Base-by-base conservation (phyloP, 2,888 invertebrate genomes). In the Slavum lentiscoides region DNA sequence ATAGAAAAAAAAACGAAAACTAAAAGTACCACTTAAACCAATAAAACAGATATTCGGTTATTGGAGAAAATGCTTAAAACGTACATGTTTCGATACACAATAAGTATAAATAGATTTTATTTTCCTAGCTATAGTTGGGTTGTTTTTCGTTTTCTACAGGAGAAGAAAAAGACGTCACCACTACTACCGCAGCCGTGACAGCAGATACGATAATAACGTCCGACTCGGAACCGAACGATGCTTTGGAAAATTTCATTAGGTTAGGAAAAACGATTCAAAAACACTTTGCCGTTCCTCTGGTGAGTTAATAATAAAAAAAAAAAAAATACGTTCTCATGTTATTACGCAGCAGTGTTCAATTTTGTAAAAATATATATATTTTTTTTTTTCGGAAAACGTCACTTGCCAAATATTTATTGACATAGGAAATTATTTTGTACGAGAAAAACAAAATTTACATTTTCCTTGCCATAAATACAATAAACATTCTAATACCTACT, bases 211-310 rank as follows among this genome's bases (percentile, higher is more conserved):
- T 49, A 62, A 69, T 61, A 53, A 61, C 49, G 37, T 70, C 69
- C 13, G 62, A 55, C 19, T n/a, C n/a, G 15, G n/a, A 43, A 67
- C 58, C 23, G 23, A 76, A 76, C 55, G 30, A 76, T 53, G 61
- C 13, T 6, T 49, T 15, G 49, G 39, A 13, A 37, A 53, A 62
- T 70, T 61, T 53, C 70, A 62, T 70, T 62, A 53, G 17, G 17
- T 53, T 21, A 13, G 49, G 61, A 61, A 37, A 21, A 39, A 17
- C 39, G 53, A 62, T 70, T 23, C 77, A 70, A 77, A 70, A 70
- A 17, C 69, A 62, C 69, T 77, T 77, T 70, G 77, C 70, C 69
- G 62, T 77, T 53, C 77, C 77, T 77, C 69, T 77, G 70, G 77
- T 77, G 61, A 77, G 77, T 59, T 43, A 1, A 59, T 23, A 1